Evolutionary conservation across 92 coral and sea anemone species (phyloP).

Genomic region (Zoanthus solanderi): DNA sequence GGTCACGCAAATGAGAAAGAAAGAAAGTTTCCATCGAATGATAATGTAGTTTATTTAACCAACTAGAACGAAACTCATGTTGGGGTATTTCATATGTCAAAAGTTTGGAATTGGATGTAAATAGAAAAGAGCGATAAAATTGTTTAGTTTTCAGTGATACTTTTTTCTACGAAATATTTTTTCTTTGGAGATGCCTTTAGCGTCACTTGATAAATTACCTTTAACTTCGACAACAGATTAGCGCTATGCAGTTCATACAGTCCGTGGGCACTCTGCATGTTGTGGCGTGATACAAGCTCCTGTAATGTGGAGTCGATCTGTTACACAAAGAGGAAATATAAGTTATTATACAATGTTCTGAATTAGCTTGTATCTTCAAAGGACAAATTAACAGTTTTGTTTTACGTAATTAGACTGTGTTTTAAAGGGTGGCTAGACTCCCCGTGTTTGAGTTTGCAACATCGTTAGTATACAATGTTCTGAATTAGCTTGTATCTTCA

Average conservation of each 20-base stretch:
- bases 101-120: background rate
- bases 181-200: background rate
- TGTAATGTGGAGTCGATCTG: conserved; percentile 50
- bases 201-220: conserved; percentile 53
- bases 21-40: no score
- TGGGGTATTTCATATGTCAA: background rate
- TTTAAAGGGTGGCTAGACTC: no score
- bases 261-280: conserved; percentile 59
- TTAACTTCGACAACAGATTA: conserved; percentile 71
- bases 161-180: no score
- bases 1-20: no score
- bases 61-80: no score
- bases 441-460: no score
- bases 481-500: background rate
- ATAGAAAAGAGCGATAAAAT: background rate
- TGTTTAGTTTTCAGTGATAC: no score
- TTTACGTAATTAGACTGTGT: background rate
- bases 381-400: background rate
- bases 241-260: conserved; percentile 75
- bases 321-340: background rate
- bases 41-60: no score
- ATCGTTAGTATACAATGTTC: background rate
- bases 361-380: background rate
- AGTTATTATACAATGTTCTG: background rate
- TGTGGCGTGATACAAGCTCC: conserved; percentile 62